Evolutionary conservation across 2,797 vertebrate species (phyloP), one percentile per base, ranked within the genome.

Genomic region (Borostomias antarcticus): DNA sequence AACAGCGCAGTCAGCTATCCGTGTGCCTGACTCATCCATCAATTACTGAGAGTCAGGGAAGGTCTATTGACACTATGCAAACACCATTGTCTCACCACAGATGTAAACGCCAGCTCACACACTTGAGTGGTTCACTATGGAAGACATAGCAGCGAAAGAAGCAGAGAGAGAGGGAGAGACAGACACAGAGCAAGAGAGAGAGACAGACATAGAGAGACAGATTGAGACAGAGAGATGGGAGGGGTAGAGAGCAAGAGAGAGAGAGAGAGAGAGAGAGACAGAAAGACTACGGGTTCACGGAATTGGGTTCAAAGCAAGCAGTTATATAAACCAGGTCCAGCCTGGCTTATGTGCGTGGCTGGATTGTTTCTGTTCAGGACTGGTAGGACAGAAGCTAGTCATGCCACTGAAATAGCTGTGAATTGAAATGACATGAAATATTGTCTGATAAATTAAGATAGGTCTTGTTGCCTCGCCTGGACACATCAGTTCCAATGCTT

Each of bases 1-100:
- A 15, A 66, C 11, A 77, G 84, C 68, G 70, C 88, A 88, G 89
- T 89, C 82, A 86, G 82, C 79, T 86, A 86, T 79, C 82, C 82
- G 85, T 83, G 85, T 81, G 77, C 77, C 77, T 68, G 78, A 86
- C 82, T 85, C 82, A 90, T 89, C 87, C 84, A 86, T 90, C 87
- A 90, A 85, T 88, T 89, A 89, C 79, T 50, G 63, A 75, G 80
- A 85, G 64, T 67, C 65, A 78, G 64, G 61, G 66, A 77, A 75
- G 70, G 71, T 86, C 81, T 77, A 85, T 78, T 85, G 85, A 85
- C 82, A 84, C 65, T 83, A 81, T 72, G 82, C 80, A 85, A 87
- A 86, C 84, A 77, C 76, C 64, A 75, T 69, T 73, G 83, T 85
- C 75, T 76, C 59, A 0, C 67, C 74, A 70, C 66, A 56, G 0